Percentiles rank a stretch among this genome's conserved stretches.
Evolutionary conservation across 1,140 invertebrate genomes (phyloP).

Genomic region (Cyphomyrmex costatus): DNA sequence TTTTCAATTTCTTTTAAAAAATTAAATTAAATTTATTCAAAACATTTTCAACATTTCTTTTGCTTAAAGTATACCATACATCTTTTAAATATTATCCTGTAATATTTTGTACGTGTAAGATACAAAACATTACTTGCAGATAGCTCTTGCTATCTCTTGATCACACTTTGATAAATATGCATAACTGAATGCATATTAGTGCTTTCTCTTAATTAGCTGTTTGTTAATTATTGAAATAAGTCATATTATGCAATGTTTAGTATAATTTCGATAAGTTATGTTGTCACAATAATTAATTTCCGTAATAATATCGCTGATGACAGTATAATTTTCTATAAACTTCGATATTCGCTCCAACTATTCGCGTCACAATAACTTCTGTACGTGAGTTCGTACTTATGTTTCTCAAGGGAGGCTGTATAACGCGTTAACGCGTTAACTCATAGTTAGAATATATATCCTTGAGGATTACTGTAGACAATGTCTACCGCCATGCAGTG

Average conservation of each 20-base stretch:
- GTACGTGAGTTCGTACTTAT: slow-evolving; percentile 55
- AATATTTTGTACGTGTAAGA: not conserved
- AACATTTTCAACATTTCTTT: not conserved
- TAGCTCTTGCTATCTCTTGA: no score
- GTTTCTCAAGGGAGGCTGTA: slow-evolving; percentile 45
- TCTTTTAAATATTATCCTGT: not conserved
- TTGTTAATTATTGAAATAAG: not conserved
- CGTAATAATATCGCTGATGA: slow-evolving; percentile 13
- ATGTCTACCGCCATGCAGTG: not conserved
- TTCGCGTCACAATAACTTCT: slow-evolving; percentile 39
- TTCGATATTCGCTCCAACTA: slow-evolving; percentile 33
- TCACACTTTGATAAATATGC: not conserved
- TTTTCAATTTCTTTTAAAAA: not conserved
- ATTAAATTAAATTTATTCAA: slow-evolving; percentile 4
- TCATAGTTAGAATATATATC: slow-evolving; percentile 62
- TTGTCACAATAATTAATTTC: slow-evolving; percentile 37
- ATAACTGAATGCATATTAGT: not conserved
- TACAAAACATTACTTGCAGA: not conserved
- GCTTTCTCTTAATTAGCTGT: slow-evolving; percentile 8
- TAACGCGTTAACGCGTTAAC: slow-evolving; percentile 60
- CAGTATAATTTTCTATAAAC: slow-evolving; percentile 47
- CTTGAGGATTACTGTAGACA: slow-evolving; percentile 49
- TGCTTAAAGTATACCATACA: not conserved
- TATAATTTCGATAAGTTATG: slow-evolving; percentile 5
- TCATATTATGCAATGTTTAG: not conserved